Evolutionary conservation across 2,113 vertebrate genomes (phyloP).

Genomic region (Alectura lathami): DNA sequence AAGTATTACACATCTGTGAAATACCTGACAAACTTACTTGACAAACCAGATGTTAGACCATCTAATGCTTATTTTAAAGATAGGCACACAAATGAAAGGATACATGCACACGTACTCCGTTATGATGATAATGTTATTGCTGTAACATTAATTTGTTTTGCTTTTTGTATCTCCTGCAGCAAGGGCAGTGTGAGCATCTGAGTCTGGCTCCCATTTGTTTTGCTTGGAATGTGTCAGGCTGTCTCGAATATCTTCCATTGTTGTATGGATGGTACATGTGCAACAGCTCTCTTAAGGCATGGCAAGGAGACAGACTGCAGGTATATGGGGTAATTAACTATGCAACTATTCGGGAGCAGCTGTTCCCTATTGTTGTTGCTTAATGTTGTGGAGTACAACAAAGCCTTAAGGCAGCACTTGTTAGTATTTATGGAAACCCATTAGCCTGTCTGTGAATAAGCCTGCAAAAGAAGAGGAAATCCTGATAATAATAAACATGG

Average conservation of each 20-base stretch:
- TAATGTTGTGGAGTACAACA: constrained; percentile 47
- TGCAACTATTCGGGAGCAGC: constrained; percentile 39
- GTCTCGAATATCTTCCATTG: background rate
- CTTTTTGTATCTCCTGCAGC: constrained; percentile 9
- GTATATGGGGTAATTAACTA: constrained; percentile 47
- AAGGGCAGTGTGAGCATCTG: background rate
- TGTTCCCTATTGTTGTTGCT: constrained; percentile 63
- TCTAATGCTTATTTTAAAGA: constrained; percentile 29
- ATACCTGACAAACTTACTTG: constrained; percentile 59
- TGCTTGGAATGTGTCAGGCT: background rate
- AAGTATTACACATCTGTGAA: constrained; percentile 64
- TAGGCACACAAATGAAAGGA: background rate
- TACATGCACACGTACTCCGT: background rate
- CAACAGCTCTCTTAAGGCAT: background rate
- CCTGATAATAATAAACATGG: constrained; percentile 13
- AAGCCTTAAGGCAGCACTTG: constrained; percentile 56
- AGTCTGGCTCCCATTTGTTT: constrained; percentile 46
- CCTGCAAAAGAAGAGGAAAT: constrained; percentile 42
- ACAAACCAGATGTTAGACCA: constrained; percentile 53
- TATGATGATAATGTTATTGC: background rate
- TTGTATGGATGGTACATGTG: background rate
- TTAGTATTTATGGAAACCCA: constrained; percentile 59
- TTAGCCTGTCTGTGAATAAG: constrained; percentile 47
- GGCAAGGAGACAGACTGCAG: background rate
- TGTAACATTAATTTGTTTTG: constrained; percentile 4